Base-by-base conservation (phyloP, 2,113 vertebrate genomes). In the Piprites chloris region DNA sequence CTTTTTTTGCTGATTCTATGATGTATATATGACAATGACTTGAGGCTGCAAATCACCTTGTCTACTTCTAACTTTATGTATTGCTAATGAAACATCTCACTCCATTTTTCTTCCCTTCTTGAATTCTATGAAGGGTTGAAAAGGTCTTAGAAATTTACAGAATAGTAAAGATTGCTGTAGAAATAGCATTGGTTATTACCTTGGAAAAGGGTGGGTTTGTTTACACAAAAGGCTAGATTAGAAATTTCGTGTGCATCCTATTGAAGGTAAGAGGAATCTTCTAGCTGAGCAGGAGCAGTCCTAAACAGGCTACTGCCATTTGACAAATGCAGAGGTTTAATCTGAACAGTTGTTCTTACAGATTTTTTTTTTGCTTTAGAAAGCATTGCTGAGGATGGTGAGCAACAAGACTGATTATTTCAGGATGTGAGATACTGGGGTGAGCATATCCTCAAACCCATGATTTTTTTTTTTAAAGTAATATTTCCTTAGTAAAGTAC, bases 391-490 rank as follows among this genome's bases (percentile, higher is more conserved):
- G 46, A 77, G 89, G 49, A 85, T 72, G 78, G 79, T 65, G 67
- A 88, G 72, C 46, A 80, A 94, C 50, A 80, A 69, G 42, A 90
- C 44, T 65, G 65, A 93, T 73, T 91, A 80, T 83, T 91, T 94
- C 78, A 77, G 55, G 61, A 69, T 35, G 55, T 23, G 78, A 85
- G 26, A 50, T 69, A 69, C 68, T 46, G 26, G 50, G 59, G 47
- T 1, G 9, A 92, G 35, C 14, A 19, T 21, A 41, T 49, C 73
- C 83, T 88, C 33, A 75, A 87, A 87, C 17, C 20, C 17, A 28
- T 9, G 14, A 13, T 11, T 55, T 80, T 58, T 50, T 58, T 23
- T 58, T 50, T 58, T 23, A 37, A 9, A 58, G 17, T 19, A 66
- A 1, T 80, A 73, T 62, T 80, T 90, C 15, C 37, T 85, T 58